These are phyloP conservation scores for Melanogrammus aeglefinus DNA, from an alignment of 2,797 vertebrate genomes.

Conservation along the genomic window DNA sequence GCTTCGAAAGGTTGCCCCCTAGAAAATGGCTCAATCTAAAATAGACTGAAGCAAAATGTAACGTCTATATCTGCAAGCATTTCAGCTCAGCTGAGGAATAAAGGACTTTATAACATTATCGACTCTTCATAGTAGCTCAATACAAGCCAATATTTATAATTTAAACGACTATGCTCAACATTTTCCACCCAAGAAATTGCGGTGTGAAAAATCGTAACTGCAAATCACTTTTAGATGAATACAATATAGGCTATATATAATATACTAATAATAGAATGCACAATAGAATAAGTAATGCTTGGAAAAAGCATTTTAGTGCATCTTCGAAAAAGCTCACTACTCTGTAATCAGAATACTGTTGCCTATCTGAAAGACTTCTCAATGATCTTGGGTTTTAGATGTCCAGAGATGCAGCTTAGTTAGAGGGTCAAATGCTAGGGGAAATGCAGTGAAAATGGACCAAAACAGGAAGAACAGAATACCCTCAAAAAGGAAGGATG, in stretches of 20 bases:
- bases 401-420: background rate
- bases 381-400: background rate
- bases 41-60: background rate
- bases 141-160: background rate
- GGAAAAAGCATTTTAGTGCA: background rate
- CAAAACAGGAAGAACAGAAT: constrained; percentile 55
- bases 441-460: constrained; percentile 24
- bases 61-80: background rate
- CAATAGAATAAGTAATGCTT: background rate
- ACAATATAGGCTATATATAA: background rate
- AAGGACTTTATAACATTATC: background rate
- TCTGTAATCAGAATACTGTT: background rate
- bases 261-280: too few species aligned
- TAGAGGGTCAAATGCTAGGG: constrained; percentile 1
- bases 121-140: background rate
- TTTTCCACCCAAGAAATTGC: background rate
- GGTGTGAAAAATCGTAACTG: background rate
- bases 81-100: background rate
- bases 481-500: constrained; percentile 60
- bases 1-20: background rate
- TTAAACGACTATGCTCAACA: background rate
- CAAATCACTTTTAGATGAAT: background rate
- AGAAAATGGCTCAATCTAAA: background rate
- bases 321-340: background rate
- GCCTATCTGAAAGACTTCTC: background rate